These are phyloP conservation scores for human (Homo sapiens) DNA, from an alignment of 2,113 vertebrate genomes.

Conservation along the genomic window GRCh38 chr3:81519001-81519500, in stretches of 20 bases:
- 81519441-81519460: neutral
- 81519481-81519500: neutral
- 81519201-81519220: conserved; percentile 77
- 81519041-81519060: conserved; percentile 69
- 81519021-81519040: conserved; percentile 77
- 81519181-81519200: conserved; percentile 83
- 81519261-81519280: conserved; percentile 74
- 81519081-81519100: conserved; percentile 78
- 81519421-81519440: conserved; percentile 42
- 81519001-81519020: conserved; percentile 64
- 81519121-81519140: conserved; percentile 69
- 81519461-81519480: neutral
- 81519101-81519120: conserved; percentile 78
- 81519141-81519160: conserved; percentile 76
- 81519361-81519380: neutral
- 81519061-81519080: conserved; percentile 62
- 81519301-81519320: conserved; percentile 60
- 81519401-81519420: neutral
- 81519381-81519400: neutral
- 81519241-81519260: conserved; percentile 75
- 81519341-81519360: conserved; percentile 38
- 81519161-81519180: conserved; percentile 75
- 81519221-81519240: conserved; percentile 82
- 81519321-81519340: conserved; percentile 34
- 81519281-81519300: conserved; percentile 61